A percentile compares a stretch with the other conserved stretches of the same genome.
Conservation (phyloP, 1,140 invertebrate genomes). For the Philopotamus ludificatus region DNA sequence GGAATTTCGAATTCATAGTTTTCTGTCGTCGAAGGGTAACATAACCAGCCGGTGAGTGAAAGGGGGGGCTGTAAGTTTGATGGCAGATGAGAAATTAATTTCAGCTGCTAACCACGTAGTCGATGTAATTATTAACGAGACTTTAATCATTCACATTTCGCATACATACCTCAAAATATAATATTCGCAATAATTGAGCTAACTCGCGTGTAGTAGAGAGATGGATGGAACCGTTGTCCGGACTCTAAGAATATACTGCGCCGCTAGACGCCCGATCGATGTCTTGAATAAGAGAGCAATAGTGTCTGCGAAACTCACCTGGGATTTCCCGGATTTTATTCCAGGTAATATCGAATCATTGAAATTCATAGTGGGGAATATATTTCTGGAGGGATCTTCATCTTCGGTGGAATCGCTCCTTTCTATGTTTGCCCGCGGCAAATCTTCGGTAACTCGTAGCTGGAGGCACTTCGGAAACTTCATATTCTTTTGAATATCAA, state of each 20-base stretch:
- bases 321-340: conserved; percentile 28
- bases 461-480: conserved; percentile 14
- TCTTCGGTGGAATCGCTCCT: conserved; percentile 15
- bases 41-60: too few relatives aligned
- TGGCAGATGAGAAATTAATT: too few relatives aligned
- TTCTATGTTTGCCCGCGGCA: conserved; percentile 23
- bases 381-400: conserved; percentile 16
- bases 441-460: conserved; percentile 14
- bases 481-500: conserved; percentile 26
- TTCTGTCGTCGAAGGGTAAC: too few relatives aligned
- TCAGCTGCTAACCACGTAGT: too few relatives aligned
- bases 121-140: too few relatives aligned
- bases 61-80: too few relatives aligned
- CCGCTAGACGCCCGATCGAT: conserved; percentile 10
- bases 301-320: conserved; percentile 26
- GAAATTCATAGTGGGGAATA: conserved; percentile 29
- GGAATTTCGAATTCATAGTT: too few relatives aligned
- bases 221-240: too few relatives aligned
- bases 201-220: too few relatives aligned
- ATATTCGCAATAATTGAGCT: too few relatives aligned
- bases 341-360: conserved; percentile 27
- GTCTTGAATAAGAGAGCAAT: conserved; percentile 26
- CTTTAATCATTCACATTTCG: not conserved
- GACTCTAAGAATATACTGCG: conserved; percentile 14
- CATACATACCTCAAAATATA: conserved; percentile 1